phyloP scores from a whole-genome alignment of 2,113 vertebrate species.

The Oplegnathus fasciatus region DNA sequence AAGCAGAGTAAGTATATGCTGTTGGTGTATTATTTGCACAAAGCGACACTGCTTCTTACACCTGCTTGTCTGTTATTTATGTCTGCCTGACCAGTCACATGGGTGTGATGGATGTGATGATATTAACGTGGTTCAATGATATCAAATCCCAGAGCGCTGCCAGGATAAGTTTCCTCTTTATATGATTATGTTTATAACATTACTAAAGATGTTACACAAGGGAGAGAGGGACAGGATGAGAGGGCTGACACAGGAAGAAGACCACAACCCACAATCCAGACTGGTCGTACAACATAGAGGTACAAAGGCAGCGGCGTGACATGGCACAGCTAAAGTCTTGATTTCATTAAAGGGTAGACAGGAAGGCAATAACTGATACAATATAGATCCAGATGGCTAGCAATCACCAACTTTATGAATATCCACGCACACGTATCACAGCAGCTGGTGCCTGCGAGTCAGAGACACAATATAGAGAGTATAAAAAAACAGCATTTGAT shows the following conservation, averaged over 20 bases:
- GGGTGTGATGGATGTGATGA: conserved; percentile 5
- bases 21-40: neutral
- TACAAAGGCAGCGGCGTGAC: neutral
- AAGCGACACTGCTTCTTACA: neutral
- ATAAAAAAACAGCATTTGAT: neutral
- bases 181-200: conserved; percentile 19
- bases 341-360: conserved; percentile 10
- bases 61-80: neutral
- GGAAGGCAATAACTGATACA: neutral
- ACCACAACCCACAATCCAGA: neutral
- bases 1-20: neutral
- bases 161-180: conserved; percentile 5
- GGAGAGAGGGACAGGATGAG: neutral
- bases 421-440: neutral
- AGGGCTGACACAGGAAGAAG: neutral
- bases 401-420: neutral
- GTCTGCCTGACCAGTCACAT: neutral
- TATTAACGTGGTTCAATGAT: neutral
- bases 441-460: neutral
- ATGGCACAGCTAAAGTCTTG: neutral
- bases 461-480: neutral
- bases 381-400: neutral
- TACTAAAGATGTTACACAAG: neutral
- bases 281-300: neutral
- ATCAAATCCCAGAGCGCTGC: conserved; percentile 23